Evolutionary conservation across 23 tunicate genomes (phyloP).

Genomic region (Oikopleura dioica): DNA sequence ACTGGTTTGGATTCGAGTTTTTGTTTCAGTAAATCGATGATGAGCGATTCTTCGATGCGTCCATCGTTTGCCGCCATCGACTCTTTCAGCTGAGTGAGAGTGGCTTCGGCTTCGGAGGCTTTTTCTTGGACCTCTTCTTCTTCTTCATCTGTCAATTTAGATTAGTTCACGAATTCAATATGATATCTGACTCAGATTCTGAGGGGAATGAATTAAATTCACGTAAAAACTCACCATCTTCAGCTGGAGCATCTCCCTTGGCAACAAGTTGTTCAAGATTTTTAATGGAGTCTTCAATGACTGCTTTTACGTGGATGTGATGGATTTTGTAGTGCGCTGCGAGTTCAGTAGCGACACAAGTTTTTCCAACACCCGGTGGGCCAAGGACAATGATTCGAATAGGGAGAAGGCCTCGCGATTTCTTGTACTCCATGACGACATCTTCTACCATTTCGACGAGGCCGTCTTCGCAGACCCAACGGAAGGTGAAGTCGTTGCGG

Average conservation of each 20-base stretch:
- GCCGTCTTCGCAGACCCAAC: constrained; percentile 87
- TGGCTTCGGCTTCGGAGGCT: constrained; percentile 61
- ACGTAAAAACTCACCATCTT: not conserved
- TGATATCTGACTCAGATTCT: not conserved
- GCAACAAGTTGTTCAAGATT: constrained; percentile 66
- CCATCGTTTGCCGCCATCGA: constrained; percentile 53
- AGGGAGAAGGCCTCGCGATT: constrained; percentile 74
- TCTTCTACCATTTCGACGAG: constrained; percentile 46
- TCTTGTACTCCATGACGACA: constrained; percentile 51
- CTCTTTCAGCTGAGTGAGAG: constrained; percentile 51
- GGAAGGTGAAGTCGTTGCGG: constrained; percentile 54
- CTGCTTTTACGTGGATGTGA: constrained; percentile 57
- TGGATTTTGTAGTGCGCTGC: constrained; percentile 74
- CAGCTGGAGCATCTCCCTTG: not conserved
- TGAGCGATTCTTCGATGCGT: constrained; percentile 40
- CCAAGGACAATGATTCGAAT: constrained; percentile 76
- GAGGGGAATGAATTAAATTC: not conserved
- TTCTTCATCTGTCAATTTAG: constrained; percentile 23
- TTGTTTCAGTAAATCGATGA: constrained; percentile 43
- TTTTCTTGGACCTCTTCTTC: constrained; percentile 89
- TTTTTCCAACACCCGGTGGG: constrained; percentile 81
- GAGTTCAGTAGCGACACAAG: constrained; percentile 29
- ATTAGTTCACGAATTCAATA: not conserved
- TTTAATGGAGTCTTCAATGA: constrained; percentile 49
- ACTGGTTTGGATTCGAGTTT: constrained; percentile 75